Evolutionary conservation across 2,797 vertebrate species (phyloP).

Genomic region (Trachops cirrhosus): DNA sequence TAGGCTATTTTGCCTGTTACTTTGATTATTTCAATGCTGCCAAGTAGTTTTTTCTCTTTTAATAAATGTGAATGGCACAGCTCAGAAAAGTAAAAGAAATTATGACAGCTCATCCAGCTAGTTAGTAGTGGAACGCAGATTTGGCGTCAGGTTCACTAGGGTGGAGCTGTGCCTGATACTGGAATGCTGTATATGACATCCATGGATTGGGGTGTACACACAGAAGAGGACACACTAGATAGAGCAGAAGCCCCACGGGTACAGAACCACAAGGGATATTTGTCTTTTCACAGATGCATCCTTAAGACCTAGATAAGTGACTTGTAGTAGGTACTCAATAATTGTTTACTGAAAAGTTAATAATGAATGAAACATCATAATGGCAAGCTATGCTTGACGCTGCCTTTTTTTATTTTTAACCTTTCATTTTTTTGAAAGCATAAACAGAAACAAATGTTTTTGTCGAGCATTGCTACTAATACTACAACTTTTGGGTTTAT

Average conservation of each 20-base stretch:
- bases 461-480: not conserved
- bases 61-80: not conserved
- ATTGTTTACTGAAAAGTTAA: not conserved
- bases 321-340: not conserved
- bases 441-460: not conserved
- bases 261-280: not conserved
- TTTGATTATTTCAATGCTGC: not conserved
- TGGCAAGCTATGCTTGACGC: not conserved
- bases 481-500: not conserved
- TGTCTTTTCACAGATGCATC: not conserved
- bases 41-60: not conserved
- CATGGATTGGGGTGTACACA: not conserved
- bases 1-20: not conserved
- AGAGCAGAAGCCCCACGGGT: not conserved
- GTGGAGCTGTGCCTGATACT: not conserved
- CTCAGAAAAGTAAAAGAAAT: not conserved
- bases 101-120: not conserved
- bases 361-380: not conserved
- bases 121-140: not conserved
- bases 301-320: not conserved
- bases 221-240: fast-evolving
- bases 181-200: not conserved
- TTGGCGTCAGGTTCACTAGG: not conserved
- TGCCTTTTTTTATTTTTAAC: not conserved
- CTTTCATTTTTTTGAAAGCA: not conserved